Evolutionary conservation across 2,888 invertebrate species (phyloP).

Genomic region (Mythimna ferrago): DNA sequence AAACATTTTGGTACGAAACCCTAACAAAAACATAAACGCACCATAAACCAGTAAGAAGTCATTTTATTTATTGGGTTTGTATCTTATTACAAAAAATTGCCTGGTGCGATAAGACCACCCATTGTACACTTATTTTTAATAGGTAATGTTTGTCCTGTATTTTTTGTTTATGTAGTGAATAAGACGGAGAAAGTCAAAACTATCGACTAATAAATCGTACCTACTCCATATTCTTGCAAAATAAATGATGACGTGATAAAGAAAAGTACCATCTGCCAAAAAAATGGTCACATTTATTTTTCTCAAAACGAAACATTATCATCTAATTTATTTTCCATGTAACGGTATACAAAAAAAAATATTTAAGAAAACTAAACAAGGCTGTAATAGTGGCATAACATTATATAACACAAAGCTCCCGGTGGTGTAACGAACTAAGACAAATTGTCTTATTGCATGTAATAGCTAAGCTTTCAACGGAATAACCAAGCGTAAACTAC

Average conservation of each 20-base stretch:
- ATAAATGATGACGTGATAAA: no score
- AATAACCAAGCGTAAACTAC: slow-evolving; percentile 53
- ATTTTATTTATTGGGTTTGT: no score
- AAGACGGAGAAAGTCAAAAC: no score
- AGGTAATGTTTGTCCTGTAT: no score
- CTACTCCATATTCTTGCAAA: no score
- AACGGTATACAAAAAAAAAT: slow-evolving; percentile 12
- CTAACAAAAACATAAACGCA: background rate
- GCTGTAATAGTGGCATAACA: background rate
- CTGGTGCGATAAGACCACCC: no score
- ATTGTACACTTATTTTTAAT: no score
- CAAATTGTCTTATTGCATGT: slow-evolving; percentile 60
- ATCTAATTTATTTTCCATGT: background rate
- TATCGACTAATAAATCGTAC: no score
- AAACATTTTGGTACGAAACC: background rate
- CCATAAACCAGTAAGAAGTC: background rate
- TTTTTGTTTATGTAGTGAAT: no score
- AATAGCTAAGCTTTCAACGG: slow-evolving; percentile 59
- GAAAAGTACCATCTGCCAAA: background rate
- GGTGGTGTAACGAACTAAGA: slow-evolving; percentile 46
- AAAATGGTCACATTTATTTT: background rate
- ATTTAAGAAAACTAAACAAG: slow-evolving; percentile 24
- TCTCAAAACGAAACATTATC: slow-evolving; percentile 2
- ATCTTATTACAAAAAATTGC: no score
- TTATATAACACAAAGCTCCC: slow-evolving; percentile 15